Conservation (phyloP, 1,140 invertebrate species). For the Samia ricini region DNA sequence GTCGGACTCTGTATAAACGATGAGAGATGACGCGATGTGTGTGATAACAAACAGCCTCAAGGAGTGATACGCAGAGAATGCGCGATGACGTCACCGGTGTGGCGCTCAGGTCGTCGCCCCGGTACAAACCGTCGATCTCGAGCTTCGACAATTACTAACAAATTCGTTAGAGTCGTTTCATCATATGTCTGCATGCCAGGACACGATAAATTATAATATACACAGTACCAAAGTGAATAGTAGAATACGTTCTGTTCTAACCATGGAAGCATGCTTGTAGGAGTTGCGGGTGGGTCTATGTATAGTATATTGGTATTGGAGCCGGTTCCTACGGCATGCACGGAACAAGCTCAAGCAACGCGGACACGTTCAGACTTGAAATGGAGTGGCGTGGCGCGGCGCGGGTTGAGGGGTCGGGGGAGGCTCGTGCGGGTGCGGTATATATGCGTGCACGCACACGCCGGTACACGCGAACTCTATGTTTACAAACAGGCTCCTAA, state of each 20-base stretch:
- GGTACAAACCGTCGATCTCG: background rate
- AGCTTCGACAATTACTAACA: background rate
- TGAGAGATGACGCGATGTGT: too few species aligned
- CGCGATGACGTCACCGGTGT: background rate
- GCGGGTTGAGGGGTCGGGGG: constrained; percentile 5
- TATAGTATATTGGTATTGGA: too few species aligned
- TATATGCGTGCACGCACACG: constrained; percentile 29
- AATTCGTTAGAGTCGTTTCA: background rate
- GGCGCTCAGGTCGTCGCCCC: background rate
- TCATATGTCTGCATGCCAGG: background rate
- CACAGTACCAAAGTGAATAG: too few species aligned
- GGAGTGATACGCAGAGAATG: background rate
- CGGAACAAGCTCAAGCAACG: background rate
- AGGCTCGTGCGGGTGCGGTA: constrained; percentile 11
- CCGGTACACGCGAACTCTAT: background rate
- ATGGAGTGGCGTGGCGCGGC: constrained; percentile 17
- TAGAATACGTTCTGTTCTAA: too few species aligned
- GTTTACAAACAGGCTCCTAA: constrained; percentile 16
- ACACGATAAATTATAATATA: too few species aligned
- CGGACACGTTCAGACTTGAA: background rate
- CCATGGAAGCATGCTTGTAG: too few species aligned
- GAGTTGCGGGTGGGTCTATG: too few species aligned
- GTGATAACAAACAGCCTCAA: background rate
- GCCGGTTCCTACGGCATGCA: too few species aligned
- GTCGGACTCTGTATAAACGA: too few species aligned